Evolutionary conservation across 2,797 vertebrate genomes (phyloP).

Genomic region (Moxostoma hubbsi): DNA sequence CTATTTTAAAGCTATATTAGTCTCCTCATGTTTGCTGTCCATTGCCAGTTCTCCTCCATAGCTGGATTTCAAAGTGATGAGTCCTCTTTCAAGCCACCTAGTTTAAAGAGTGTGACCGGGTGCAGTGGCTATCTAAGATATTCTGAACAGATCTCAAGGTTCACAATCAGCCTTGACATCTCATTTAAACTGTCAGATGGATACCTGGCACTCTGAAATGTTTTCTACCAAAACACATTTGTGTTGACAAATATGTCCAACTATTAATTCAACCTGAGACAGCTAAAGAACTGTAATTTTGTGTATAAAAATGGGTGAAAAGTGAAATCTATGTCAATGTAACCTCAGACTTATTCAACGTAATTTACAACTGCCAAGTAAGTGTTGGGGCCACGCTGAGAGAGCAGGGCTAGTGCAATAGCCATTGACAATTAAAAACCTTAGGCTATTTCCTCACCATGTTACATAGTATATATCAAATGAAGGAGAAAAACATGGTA

Average conservation of each 20-base stretch:
- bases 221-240: conserved; percentile 55
- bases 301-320: conserved; percentile 22
- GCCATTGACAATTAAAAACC: conserved; percentile 16
- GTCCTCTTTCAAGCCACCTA: conserved; percentile 28
- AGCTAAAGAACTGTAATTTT: conserved; percentile 46
- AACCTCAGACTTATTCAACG: conserved; percentile 41
- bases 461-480: conserved; percentile 17
- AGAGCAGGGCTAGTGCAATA: conserved; percentile 4
- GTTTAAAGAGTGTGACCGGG: conserved; percentile 26
- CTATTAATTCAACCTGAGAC: conserved; percentile 43
- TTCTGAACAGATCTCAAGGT: conserved; percentile 63
- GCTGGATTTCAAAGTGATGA: conserved; percentile 20
- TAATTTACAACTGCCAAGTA: conserved; percentile 45
- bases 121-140: conserved; percentile 43
- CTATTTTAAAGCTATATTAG: no score
- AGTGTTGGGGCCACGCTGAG: conserved; percentile 35
- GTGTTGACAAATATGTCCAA: conserved; percentile 36
- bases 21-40: no score
- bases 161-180: conserved; percentile 69
- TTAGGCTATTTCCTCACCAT: neutral
- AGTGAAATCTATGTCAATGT: conserved; percentile 45
- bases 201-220: conserved; percentile 55
- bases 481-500: neutral
- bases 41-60: conserved; percentile 3
- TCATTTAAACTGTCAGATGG: conserved; percentile 66